Percentiles rank a stretch among this genome's conserved stretches.
phyloP scores from a whole-genome alignment of 2,797 vertebrate genomes.

The Zalophus californianus region DNA sequence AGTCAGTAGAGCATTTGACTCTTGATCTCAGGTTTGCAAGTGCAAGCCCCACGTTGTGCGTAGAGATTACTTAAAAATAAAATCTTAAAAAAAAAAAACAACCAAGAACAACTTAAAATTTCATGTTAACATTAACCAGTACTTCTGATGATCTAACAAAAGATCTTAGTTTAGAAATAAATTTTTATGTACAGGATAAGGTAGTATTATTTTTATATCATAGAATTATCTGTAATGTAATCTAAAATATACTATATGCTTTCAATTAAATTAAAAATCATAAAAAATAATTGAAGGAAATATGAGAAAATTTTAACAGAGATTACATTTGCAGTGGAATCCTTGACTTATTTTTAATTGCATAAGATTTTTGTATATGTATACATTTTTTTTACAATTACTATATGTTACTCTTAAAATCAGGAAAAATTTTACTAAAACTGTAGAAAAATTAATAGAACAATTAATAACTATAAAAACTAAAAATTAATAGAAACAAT shows the following conservation, averaged over 20 bases:
- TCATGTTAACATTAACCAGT: not conserved
- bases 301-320: not conserved
- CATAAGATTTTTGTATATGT: not conserved
- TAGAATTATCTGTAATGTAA: not conserved
- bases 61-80: not conserved
- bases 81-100: not conserved
- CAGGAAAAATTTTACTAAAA: not conserved
- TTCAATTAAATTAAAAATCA: not conserved
- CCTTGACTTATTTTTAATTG: not conserved
- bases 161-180: not conserved
- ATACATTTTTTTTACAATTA: not conserved
- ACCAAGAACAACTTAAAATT: not conserved
- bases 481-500: not conserved
- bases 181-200: not conserved
- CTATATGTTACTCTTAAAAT: not conserved
- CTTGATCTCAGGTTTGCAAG: not conserved
- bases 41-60: not conserved
- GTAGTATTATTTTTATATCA: not conserved
- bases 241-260: not conserved
- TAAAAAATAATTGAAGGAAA: not conserved
- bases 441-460: not conserved
- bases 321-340: not conserved
- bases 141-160: not conserved
- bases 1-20: not conserved
- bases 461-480: not conserved